A percentile compares a stretch with the other conserved stretches of the same genome.
These are phyloP conservation scores for Agraylea sexmaculata DNA, from an alignment of 1,140 invertebrate species.

Conservation along the genomic window DNA sequence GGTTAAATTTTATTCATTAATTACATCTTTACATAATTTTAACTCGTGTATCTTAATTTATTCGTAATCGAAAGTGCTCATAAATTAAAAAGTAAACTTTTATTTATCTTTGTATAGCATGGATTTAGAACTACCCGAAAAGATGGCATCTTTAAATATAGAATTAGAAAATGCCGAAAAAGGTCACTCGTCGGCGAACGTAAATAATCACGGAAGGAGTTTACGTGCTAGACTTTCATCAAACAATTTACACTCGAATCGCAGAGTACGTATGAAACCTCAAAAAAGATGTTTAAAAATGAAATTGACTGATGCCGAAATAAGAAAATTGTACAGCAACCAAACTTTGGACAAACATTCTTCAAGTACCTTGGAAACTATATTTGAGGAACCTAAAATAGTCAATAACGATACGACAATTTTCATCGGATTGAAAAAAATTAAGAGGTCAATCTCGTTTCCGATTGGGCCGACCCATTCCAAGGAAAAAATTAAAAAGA, in stretches of 20 bases:
- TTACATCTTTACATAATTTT: too few relatives aligned
- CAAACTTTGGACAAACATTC: conserved; percentile 14
- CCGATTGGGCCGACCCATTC: conserved; percentile 9
- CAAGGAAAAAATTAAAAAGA: conserved; percentile 20
- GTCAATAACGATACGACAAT: conserved; percentile 12
- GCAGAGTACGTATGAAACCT: conserved; percentile 20
- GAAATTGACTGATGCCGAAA: conserved; percentile 11
- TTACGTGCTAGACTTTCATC: conserved; percentile 10
- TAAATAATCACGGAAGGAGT: conserved; percentile 4
- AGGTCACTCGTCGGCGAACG: not conserved
- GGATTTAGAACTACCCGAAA: conserved; percentile 16
- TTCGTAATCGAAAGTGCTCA: too few relatives aligned
- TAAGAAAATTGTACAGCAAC: conserved; percentile 17
- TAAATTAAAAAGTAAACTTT: too few relatives aligned
- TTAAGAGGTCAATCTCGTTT: conserved; percentile 19
- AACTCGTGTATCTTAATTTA: too few relatives aligned
- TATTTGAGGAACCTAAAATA: conserved; percentile 19
- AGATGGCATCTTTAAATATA: conserved; percentile 20
- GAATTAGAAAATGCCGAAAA: conserved; percentile 3
- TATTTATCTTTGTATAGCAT: conserved; percentile 16
- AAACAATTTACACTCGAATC: conserved; percentile 9
- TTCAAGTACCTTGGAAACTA: conserved; percentile 19
- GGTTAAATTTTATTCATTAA: too few relatives aligned
- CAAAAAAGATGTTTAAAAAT: conserved; percentile 11
- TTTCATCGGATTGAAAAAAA: conserved; percentile 16